These are phyloP conservation scores for Trypoxylus dichotomus DNA, from an alignment of 1,140 invertebrate genomes.

Conservation along the genomic window DNA sequence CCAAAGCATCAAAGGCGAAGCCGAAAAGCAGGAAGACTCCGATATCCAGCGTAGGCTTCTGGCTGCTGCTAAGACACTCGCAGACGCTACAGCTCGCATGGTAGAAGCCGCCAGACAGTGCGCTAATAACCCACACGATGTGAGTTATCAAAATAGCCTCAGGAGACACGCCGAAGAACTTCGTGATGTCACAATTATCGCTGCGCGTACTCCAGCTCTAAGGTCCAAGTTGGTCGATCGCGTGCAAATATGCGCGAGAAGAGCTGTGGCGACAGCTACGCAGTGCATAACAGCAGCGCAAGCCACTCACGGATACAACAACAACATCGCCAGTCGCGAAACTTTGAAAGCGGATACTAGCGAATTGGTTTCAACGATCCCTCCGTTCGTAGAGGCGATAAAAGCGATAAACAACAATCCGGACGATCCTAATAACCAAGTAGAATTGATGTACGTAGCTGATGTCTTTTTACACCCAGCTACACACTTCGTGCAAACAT, in stretches of 20 bases:
- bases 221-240: conserved; percentile 76
- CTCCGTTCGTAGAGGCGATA: conserved; percentile 79
- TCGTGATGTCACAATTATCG: conserved; percentile 82
- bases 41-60: conserved; percentile 87
- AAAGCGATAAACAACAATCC: conserved; percentile 73
- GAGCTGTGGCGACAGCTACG: conserved; percentile 85
- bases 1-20: conserved; percentile 91
- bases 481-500: conserved; percentile 67
- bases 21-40: conserved; percentile 83
- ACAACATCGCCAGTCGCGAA: conserved; percentile 65
- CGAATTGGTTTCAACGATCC: conserved; percentile 77
- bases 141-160: conserved; percentile 80
- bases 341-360: conserved; percentile 78
- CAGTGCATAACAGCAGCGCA: conserved; percentile 88
- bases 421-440: conserved; percentile 73
- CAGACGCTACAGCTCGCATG: conserved; percentile 94
- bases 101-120: conserved; percentile 95
- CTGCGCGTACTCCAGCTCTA: conserved; percentile 74
- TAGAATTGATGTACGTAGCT: conserved; percentile 83
- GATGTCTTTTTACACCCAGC: conserved; percentile 77
- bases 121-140: conserved; percentile 82
- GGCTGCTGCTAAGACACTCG: conserved; percentile 89
- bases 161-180: conserved; percentile 89
- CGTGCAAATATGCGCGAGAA: conserved; percentile 68
- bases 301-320: conserved; percentile 66